Percentiles rank a stretch among this genome's conserved stretches.
Evolutionary conservation across 2,797 vertebrate genomes (phyloP).

Genomic region (Bucorvus abyssinicus): DNA sequence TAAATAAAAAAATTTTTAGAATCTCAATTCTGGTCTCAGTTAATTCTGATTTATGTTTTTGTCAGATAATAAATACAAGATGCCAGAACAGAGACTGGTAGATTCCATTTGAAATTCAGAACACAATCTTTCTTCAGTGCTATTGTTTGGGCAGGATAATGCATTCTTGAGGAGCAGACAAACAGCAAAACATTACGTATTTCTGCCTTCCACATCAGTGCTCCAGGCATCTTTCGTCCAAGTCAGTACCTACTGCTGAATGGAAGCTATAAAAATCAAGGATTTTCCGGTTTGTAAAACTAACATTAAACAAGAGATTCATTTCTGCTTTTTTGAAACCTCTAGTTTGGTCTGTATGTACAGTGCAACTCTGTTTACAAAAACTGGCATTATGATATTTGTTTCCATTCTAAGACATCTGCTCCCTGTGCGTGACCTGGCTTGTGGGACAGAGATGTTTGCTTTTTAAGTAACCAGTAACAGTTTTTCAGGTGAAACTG

Average conservation of each 20-base stretch:
- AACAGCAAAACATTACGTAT: neutral
- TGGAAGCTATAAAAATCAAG: neutral
- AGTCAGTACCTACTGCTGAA: neutral
- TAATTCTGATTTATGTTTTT: neutral
- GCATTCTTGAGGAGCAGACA: neutral
- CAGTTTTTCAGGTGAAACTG: neutral
- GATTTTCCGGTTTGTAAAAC: neutral
- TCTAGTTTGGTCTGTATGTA: neutral
- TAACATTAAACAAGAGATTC: neutral
- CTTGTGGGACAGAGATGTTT: neutral
- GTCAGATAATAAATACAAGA: slow-evolving; percentile 38
- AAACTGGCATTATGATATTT: neutral
- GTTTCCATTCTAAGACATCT: neutral
- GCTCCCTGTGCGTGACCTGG: neutral
- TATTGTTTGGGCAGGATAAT: slow-evolving; percentile 16
- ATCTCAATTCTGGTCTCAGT: neutral
- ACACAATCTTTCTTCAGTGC: neutral
- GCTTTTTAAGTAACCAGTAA: neutral
- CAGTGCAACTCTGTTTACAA: neutral
- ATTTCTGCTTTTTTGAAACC: neutral
- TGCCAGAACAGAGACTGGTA: neutral
- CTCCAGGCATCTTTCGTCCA: neutral
- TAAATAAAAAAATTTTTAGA: neutral
- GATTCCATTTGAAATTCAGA: slow-evolving; percentile 24
- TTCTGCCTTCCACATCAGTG: slow-evolving; percentile 20